These are phyloP conservation scores for Epizoanthus stellaris DNA, from an alignment of 92 coral and sea anemone species.

Conservation along the genomic window DNA sequence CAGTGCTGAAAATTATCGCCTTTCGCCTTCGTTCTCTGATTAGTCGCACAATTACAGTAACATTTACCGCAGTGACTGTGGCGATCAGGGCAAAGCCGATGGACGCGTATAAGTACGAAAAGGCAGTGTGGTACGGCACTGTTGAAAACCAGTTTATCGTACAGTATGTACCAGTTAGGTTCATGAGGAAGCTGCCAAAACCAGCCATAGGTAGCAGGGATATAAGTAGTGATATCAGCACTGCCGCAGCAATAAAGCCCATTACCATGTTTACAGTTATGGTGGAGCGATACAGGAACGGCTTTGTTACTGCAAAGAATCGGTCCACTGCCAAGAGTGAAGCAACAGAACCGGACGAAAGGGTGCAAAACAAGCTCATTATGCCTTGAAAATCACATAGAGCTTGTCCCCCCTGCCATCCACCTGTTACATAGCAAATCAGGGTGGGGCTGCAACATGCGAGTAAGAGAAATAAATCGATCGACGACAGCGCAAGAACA, in stretches of 20 bases:
- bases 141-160: constrained; percentile 41
- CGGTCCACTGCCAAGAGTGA: constrained; percentile 36
- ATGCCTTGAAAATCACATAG: constrained; percentile 38
- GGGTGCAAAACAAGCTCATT: constrained; percentile 38
- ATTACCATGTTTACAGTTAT: constrained; percentile 6
- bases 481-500: constrained; percentile 24
- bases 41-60: constrained; percentile 16
- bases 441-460: constrained; percentile 38
- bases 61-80: constrained; percentile 8
- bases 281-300: constrained; percentile 23
- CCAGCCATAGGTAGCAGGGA: constrained; percentile 26
- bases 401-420: constrained; percentile 32
- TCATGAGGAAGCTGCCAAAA: constrained; percentile 35
- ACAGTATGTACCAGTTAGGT: constrained; percentile 36
- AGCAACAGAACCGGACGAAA: constrained; percentile 38
- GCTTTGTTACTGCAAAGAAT: constrained; percentile 35
- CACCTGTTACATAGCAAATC: constrained; percentile 15
- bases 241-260: neutral
- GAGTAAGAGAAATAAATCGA: constrained; percentile 23
- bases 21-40: constrained; percentile 26
- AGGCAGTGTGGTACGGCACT: constrained; percentile 7
- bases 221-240: neutral
- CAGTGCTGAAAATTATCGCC: constrained; percentile 7
- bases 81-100: constrained; percentile 15
- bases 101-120: constrained; percentile 25